Base-by-base conservation (phyloP, 2,888 invertebrate genomes). In the Lamellibrachia satsuma region DNA sequence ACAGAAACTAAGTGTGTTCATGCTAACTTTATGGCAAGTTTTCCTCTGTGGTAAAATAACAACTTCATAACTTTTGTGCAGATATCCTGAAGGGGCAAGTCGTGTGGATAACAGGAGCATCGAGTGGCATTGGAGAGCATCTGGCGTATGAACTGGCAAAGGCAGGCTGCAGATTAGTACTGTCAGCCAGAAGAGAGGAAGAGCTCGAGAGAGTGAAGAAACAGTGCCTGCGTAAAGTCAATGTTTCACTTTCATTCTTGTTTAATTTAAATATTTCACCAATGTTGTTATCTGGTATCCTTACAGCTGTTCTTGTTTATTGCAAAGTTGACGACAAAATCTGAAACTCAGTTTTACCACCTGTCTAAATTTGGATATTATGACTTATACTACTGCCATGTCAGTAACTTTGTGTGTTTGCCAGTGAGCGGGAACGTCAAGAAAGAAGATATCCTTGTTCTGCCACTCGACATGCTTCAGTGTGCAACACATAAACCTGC, bases 41-140 rank as follows among this genome's bases (percentile, higher is more conserved):
- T 60, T 11, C 0, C 51, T 7, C 90, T 75, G 22, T 75, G 75
- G 15, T 22, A 75, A 75, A 75, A 75, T 22, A n/a, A 75, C 15
- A 15, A 9, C 22, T 22, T 7, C 11, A 27, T 75, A 8, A 9
- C 91, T 27, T 15, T 57, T 60, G 52, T 93, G n/a, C 94, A 97
- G 97, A 97, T 90, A 95, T 96, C 3, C 96, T 98, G 92, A 96
- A 97, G 91, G 97, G 97, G 0, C 97, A 98, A 96, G 98, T 98
- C 4, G 97, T 98, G 1, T 98, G 98, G 98, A 97, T 98, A 94
- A 98, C 98, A 1, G 98, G 98, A 90, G 98, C 98, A 0, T 98
- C 98, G 0, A 98, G 98, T 96, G 98, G 98, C 22, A 98, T 98
- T 93, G 98, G 98, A 3, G 98, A 98, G 96, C 96, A 97, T 94